phyloP scores from a whole-genome alignment of 2,797 vertebrate genomes.

The Acrossocheilus fasciatus region DNA sequence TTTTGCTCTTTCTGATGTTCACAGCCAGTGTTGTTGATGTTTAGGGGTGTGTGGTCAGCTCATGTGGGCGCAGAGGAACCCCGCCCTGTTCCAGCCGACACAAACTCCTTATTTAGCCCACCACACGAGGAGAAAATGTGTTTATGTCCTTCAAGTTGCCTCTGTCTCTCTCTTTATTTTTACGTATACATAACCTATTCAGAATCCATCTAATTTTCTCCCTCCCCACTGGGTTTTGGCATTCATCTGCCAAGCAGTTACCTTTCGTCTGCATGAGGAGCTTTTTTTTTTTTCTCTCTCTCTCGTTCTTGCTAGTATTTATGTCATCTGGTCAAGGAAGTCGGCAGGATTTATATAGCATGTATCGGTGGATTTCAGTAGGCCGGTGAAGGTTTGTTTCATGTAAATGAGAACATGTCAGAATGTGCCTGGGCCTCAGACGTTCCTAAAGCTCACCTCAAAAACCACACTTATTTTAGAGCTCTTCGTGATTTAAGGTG shows the following conservation, averaged over 20 bases:
- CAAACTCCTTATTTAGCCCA: slow-evolving; percentile 12
- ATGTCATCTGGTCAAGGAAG: not conserved
- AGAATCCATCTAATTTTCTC: slow-evolving; percentile 52
- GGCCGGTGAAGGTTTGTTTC: not conserved
- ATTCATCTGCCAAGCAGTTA: slow-evolving; percentile 55
- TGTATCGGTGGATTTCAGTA: slow-evolving; percentile 21
- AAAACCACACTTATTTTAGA: not conserved
- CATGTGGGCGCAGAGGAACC: not conserved
- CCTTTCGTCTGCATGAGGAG: not conserved
- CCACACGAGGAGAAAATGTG: slow-evolving; percentile 4
- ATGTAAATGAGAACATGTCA: not conserved
- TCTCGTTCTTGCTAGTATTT: slow-evolving; percentile 10
- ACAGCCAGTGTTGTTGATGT: slow-evolving; percentile 30
- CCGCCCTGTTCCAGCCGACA: slow-evolving; percentile 7
- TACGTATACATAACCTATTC: slow-evolving; percentile 3
- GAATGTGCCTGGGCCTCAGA: not conserved
- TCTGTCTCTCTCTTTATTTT: not conserved
- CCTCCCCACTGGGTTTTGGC: slow-evolving; percentile 45
- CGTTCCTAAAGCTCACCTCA: not conserved
- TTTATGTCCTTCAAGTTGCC: slow-evolving; percentile 10
- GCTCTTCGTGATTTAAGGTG: not conserved
- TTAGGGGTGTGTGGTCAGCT: slow-evolving; percentile 53
- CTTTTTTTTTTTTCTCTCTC: not conserved
- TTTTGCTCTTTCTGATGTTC: slow-evolving; percentile 22
- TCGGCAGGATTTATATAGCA: slow-evolving; percentile 17